Evolutionary conservation across 2,888 invertebrate species (phyloP).

Genomic region (Phasia obesa): DNA sequence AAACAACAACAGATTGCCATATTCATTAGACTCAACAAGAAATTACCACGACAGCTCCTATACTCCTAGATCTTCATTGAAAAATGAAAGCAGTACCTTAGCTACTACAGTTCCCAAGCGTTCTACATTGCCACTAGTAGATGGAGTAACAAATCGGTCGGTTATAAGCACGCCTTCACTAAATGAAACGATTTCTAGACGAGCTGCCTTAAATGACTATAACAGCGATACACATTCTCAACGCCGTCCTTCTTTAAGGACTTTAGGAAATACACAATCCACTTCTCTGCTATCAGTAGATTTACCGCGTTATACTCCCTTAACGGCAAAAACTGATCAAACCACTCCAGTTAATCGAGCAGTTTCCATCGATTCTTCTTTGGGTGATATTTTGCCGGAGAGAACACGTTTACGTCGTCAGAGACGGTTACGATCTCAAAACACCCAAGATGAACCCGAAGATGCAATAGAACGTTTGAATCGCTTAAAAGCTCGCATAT

Average conservation of each 20-base stretch:
- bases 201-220: not conserved
- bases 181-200: not conserved
- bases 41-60: slow-evolving; percentile 5
- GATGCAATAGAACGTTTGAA: slow-evolving; percentile 80
- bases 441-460: slow-evolving; percentile 75
- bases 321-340: not conserved
- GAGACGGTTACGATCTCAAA: slow-evolving; percentile 76
- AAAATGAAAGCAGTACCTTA: slow-evolving; percentile 15
- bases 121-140: slow-evolving; percentile 13
- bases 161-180: not conserved
- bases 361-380: slow-evolving; percentile 57
- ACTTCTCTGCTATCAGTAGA: slow-evolving; percentile 47
- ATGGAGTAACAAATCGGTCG: not conserved
- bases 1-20: not conserved
- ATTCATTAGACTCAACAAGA: not conserved
- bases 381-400: slow-evolving; percentile 73
- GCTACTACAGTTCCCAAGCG: not conserved
- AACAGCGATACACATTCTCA: not conserved
- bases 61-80: slow-evolving; percentile 9
- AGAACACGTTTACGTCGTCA: slow-evolving; percentile 77
- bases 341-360: not conserved
- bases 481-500: slow-evolving; percentile 80
- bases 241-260: slow-evolving; percentile 39
- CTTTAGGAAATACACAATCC: slow-evolving; percentile 38
- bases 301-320: slow-evolving; percentile 16